Conservation (phyloP, 1,140 invertebrate genomes). For the Lepidurus apus region DNA sequence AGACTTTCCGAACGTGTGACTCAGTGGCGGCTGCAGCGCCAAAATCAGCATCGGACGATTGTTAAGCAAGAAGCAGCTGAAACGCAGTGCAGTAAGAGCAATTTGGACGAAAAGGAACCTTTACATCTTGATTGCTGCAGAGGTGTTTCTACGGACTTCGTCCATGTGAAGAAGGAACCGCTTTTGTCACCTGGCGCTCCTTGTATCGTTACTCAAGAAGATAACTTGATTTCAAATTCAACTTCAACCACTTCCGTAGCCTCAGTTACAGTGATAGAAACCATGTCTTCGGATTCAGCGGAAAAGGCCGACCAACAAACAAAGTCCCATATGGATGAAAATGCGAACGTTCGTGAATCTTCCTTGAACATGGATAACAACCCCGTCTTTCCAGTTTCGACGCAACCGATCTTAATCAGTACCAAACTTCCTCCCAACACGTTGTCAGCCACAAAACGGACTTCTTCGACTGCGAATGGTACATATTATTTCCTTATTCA, state of each 20-base stretch:
- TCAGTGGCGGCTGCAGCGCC: background rate
- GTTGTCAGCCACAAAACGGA: background rate
- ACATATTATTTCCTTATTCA: background rate
- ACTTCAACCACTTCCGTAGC: background rate
- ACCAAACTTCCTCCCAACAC: background rate
- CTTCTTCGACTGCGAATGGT: background rate
- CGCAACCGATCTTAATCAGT: background rate
- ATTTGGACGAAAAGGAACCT: background rate
- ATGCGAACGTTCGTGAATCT: background rate
- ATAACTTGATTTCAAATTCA: background rate
- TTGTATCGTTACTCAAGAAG: background rate
- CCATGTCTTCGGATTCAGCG: background rate
- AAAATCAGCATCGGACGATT: background rate
- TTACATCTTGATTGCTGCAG: background rate
- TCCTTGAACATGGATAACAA: background rate
- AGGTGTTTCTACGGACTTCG: background rate
- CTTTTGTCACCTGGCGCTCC: background rate
- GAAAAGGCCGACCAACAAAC: background rate
- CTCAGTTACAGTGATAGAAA: background rate
- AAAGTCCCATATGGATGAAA: background rate
- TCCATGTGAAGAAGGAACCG: background rate
- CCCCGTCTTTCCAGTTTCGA: background rate
- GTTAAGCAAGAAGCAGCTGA: slow-evolving; percentile 1
- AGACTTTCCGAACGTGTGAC: background rate
- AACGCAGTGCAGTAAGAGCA: background rate